phyloP scores from a whole-genome alignment of 2,797 vertebrate genomes.

The Eulemur coronatus region DNA sequence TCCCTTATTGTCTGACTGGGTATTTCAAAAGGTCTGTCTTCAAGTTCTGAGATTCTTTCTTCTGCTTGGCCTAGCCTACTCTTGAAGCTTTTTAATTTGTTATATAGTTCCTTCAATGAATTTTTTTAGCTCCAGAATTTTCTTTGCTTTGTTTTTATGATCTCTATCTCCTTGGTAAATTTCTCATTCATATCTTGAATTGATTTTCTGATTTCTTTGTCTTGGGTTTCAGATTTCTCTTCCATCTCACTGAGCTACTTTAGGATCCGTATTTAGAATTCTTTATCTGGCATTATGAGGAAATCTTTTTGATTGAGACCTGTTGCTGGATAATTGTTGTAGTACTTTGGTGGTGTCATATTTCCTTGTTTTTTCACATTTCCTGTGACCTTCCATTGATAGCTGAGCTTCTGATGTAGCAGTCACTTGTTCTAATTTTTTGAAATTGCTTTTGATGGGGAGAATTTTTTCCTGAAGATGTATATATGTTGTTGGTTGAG shows the following conservation, averaged over 20 bases:
- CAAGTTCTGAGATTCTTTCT: neutral
- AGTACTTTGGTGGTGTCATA: neutral
- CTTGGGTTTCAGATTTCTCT: neutral
- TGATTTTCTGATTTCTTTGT: neutral
- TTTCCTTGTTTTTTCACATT: neutral
- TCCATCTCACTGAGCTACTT: neutral
- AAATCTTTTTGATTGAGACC: neutral
- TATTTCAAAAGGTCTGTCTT: neutral
- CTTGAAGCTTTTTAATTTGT: neutral
- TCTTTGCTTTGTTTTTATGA: neutral
- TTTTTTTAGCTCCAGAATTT: neutral
- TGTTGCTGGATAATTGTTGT: neutral
- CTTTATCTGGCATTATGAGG: neutral
- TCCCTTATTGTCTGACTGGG: neutral
- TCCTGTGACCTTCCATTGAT: neutral
- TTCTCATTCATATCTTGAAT: neutral
- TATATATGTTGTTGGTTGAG: neutral
- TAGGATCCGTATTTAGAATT: neutral
- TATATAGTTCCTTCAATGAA: neutral
- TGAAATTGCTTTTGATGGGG: neutral
- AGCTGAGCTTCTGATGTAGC: neutral
- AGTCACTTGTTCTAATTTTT: neutral
- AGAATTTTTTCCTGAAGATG: neutral
- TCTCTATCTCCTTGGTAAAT: neutral
- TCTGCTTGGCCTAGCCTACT: neutral